Evolutionary conservation across 2,888 invertebrate genomes (phyloP), one percentile per base, ranked within the genome.

Genomic region (Sesia apiformis): DNA sequence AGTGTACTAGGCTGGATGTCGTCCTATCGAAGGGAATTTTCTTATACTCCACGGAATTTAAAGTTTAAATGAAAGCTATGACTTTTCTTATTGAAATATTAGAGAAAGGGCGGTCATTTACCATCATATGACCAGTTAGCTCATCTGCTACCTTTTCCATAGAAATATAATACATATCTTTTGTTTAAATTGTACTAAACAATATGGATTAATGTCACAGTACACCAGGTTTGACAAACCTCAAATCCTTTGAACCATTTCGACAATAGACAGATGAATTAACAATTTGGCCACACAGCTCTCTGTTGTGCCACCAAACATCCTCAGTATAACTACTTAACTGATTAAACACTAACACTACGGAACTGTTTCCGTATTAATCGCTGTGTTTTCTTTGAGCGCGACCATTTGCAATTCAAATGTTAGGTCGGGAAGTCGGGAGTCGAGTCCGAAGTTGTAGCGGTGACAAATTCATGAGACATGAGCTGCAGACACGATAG

Each of bases 311-410:
- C 46, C 46, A 46, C 46, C 46, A 46, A 46, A 50, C 50, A 50
- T 39, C 39, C 3, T 23, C 50, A 8, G 38, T 38, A 8, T 50
- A 52, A 40, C 75, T 76, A 78, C 80, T 81, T 76, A 76, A 70
- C 76, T 80, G 77, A 82, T 81, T 78, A 78, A 80, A 81, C 76
- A 80, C 72, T 72, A 72, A 72, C 71, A 69, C 60, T 53, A 53
- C 23, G 23, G 50, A 52, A 57, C 60, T 62, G 73, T 74, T 72
- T 65, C 74, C 69, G 76, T 81, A 84, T 83, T 85, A 83, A 84
- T 84, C 82, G 78, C 73, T 76, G 76, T 84, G 83, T 84, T 83
- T 84, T 81, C 83, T 83, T 83, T 81, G 76, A 67, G 58, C 52
- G 59, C 56, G 58, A 64, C 63, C 71, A 84, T 85, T 84, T 83